These are phyloP conservation scores for Drosophila lacertosa DNA, from an alignment of 1,140 invertebrate species.

Conservation along the genomic window DNA sequence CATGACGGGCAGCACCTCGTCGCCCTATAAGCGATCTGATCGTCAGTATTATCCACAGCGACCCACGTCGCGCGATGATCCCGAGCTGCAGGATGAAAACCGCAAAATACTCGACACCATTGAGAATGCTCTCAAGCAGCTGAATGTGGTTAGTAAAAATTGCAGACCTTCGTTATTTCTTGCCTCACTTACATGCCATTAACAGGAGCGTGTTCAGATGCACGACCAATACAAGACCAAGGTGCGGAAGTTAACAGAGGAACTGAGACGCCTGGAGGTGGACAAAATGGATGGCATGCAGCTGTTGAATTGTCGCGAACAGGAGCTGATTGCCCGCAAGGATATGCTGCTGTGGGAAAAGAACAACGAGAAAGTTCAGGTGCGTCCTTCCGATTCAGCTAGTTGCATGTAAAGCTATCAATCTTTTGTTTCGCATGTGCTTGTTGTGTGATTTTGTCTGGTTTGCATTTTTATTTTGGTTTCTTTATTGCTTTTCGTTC, in stretches of 20 bases:
- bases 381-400: constrained; percentile 27
- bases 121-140: constrained; percentile 85
- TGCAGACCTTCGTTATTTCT: not conserved
- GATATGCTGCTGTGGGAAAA: constrained; percentile 84
- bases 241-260: constrained; percentile 73
- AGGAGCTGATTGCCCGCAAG: constrained; percentile 73
- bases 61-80: constrained; percentile 73
- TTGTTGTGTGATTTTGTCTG: constrained; percentile 34
- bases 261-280: constrained; percentile 84
- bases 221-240: constrained; percentile 83
- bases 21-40: constrained; percentile 71
- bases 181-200: not conserved
- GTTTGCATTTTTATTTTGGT: constrained; percentile 63
- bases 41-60: constrained; percentile 79
- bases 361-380: constrained; percentile 83
- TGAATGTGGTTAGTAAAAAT: constrained; percentile 85
- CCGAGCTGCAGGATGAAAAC: constrained; percentile 83
- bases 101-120: constrained; percentile 84
- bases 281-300: constrained; percentile 82
- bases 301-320: constrained; percentile 71
- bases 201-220: constrained; percentile 83
- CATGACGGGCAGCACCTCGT: constrained; percentile 55
- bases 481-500: constrained; percentile 80
- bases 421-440: constrained; percentile 35
- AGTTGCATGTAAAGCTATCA: constrained; percentile 26